Evolutionary conservation across 2,797 vertebrate species (phyloP).

Genomic region (Rhodeus uyekii): DNA sequence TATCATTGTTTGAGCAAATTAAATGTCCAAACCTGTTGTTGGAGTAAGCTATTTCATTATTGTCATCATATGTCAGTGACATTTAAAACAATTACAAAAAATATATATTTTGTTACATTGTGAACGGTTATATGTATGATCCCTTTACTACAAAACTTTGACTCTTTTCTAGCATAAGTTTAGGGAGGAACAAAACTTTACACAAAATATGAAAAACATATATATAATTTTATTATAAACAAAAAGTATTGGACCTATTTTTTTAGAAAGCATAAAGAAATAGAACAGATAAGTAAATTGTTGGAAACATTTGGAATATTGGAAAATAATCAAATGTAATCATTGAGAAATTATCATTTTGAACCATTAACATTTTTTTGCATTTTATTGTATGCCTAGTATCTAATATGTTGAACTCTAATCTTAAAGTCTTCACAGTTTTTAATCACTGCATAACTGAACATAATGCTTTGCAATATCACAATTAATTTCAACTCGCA

Average conservation of each 20-base stretch:
- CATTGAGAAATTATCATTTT: no score
- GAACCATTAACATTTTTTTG: no score
- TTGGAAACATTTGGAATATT: no score
- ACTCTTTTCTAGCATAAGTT: neutral
- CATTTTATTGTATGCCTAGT: no score
- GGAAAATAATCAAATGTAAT: no score
- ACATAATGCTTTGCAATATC: neutral
- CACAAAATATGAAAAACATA: no score
- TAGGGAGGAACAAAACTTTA: no score
- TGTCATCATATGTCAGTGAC: neutral
- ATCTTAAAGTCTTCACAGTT: neutral
- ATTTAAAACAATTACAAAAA: neutral
- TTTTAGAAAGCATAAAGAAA: no score
- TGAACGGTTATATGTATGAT: neutral
- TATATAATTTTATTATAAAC: no score
- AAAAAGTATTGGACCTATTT: no score
- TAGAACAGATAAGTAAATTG: no score
- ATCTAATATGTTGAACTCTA: no score
- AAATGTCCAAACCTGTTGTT: neutral
- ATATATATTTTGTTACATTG: neutral
- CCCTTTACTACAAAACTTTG: neutral
- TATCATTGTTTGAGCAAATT: neutral
- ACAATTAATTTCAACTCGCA: neutral
- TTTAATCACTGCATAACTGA: constrained; percentile 1
- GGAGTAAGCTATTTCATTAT: neutral